Conservation (phyloP, 1,140 invertebrate genomes). For the Pseudobourletiella spinata region DNA sequence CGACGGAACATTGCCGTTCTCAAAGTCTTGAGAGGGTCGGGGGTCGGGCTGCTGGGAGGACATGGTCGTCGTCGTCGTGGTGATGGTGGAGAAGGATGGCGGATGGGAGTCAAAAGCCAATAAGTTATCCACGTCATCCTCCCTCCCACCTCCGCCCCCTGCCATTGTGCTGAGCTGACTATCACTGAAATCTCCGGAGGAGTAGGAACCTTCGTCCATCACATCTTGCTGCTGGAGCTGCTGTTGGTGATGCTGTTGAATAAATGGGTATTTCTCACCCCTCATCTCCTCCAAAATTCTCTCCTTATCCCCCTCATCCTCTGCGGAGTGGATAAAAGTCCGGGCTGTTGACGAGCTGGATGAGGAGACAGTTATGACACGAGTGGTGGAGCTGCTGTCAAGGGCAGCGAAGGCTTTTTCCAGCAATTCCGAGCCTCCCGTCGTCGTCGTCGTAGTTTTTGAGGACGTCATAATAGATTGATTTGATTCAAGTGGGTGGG, state of each 20-base stretch:
- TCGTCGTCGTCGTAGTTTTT: background rate
- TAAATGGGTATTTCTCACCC: background rate
- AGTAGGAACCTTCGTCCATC: conserved; percentile 20
- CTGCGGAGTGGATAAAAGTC: background rate
- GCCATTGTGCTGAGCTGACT: conserved; percentile 32
- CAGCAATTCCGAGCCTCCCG: too few relatives aligned
- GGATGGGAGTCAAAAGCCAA: too few relatives aligned
- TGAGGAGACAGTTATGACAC: background rate
- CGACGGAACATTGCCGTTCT: conserved; percentile 10
- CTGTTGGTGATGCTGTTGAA: background rate
- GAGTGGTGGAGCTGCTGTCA: background rate
- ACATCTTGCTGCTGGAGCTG: conserved; percentile 3
- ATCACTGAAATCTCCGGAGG: conserved; percentile 34
- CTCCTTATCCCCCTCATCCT: background rate
- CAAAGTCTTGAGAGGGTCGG: conserved; percentile 8
- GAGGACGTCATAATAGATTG: background rate
- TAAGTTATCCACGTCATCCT: conserved; percentile 1
- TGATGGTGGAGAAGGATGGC: too few relatives aligned
- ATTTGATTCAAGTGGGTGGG: background rate
- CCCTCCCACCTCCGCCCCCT: background rate
- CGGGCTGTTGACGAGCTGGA: background rate
- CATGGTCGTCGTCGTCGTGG: conserved; percentile 11
- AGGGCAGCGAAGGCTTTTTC: background rate
- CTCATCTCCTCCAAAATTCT: background rate
- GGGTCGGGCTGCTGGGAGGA: background rate